Base-by-base conservation (phyloP, 2,797 vertebrate genomes). In the Poecilia velifera region DNA sequence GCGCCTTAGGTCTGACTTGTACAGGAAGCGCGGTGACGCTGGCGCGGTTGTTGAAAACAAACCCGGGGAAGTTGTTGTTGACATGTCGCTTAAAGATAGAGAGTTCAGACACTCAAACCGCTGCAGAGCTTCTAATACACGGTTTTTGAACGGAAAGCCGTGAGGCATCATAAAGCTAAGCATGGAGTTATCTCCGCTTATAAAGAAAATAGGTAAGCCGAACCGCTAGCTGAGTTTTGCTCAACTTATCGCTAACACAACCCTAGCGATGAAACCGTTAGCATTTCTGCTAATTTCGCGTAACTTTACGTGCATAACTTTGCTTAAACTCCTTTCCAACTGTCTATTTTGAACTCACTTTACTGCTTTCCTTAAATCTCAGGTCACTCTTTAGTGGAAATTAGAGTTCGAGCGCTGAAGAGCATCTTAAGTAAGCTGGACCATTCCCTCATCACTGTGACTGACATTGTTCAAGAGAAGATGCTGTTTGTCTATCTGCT, bases 341-440 rank as follows among this genome's bases (percentile, higher is more conserved):
- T 34, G 18, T 73, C 0, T 77, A 1, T 28, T 59, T 6, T 41
- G 1, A 20, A 13, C 31, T 28, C 28, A 51, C 72, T 39, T 14
- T 7, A 31, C 71, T 84, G 1, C 79, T 79, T 68, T 80, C 31
- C 76, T 6, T 41, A 31, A 72, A 55, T 55, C 51, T 34, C 82
- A 99, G 98, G 97, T 49, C 98, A 99, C 14, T 95, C 93, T 13
- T 93, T 99, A 91, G 88, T 95, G 62, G 98, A 99, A 94, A 99
- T 99, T 89, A 79, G 98, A 93, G 97, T 97, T 6, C 95, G 98
- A 72, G 97, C 98, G 1, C 87, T 99, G 80, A 95, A 92, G 92
- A 97, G 91, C 82, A 92, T 99, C 78, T 87, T 97, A 1, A 95
- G 95, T 82, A 99, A 99, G 82, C 88, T 98, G 62, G 96, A 98